Evolutionary conservation across 2,797 vertebrate genomes (phyloP).

Genomic region (Rhinatrema bivittatum): DNA sequence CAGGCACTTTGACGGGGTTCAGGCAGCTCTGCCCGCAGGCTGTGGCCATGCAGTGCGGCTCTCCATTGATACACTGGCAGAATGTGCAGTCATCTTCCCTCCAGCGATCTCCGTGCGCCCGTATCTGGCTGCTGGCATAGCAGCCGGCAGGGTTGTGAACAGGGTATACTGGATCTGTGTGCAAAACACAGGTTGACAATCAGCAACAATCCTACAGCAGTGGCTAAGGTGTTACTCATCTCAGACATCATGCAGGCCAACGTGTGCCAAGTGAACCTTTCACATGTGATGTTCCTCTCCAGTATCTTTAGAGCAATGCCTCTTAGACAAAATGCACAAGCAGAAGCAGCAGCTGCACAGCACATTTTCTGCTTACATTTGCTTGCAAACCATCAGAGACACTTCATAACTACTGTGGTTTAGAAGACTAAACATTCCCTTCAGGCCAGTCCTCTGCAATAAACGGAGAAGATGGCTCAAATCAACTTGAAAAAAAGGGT

Average conservation of each 20-base stretch:
- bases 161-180: conserved; percentile 68
- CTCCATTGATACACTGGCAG: conserved; percentile 80
- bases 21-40: conserved; percentile 79
- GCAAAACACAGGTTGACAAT: background rate
- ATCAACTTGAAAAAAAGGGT: too few relatives aligned
- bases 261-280: background rate
- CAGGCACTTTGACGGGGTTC: conserved; percentile 75
- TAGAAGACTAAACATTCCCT: too few relatives aligned
- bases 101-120: conserved; percentile 81
- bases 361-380: too few relatives aligned
- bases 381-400: too few relatives aligned
- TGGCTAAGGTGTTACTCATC: too few relatives aligned
- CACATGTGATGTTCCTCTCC: background rate
- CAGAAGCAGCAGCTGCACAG: too few relatives aligned
- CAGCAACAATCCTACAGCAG: too few relatives aligned
- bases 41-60: conserved; percentile 72
- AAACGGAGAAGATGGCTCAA: too few relatives aligned
- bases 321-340: too few relatives aligned
- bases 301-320: too few relatives aligned
- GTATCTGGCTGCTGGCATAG: conserved; percentile 78
- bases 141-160: conserved; percentile 75
- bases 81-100: conserved; percentile 83
- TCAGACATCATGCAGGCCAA: background rate
- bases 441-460: too few relatives aligned
- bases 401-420: too few relatives aligned